Conservation (phyloP, 2,888 invertebrate species). For the Branchipolynoe longqiensis region DNA sequence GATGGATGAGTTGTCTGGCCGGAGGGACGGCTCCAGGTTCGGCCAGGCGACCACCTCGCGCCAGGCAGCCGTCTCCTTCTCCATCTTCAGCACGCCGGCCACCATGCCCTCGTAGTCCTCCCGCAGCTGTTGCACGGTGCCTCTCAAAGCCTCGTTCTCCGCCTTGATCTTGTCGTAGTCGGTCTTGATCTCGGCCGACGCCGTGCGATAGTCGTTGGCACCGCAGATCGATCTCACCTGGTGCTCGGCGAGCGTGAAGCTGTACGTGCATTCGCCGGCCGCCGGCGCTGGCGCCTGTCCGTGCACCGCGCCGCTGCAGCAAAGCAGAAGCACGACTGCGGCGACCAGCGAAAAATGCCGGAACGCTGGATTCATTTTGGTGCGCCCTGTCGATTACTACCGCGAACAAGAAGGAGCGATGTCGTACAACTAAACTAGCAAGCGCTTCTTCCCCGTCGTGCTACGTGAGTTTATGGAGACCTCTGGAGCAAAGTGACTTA, state of each 20-base stretch:
- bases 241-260: neutral
- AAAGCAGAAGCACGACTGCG: neutral
- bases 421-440: too few relatives aligned
- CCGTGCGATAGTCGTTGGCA: neutral
- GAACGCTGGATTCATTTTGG: neutral
- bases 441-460: too few relatives aligned
- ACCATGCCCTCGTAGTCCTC: constrained; percentile 62
- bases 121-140: constrained; percentile 7
- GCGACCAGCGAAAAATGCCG: too few relatives aligned
- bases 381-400: too few relatives aligned
- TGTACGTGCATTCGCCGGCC: constrained; percentile 8
- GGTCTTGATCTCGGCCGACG: constrained; percentile 28
- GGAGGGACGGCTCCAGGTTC: constrained; percentile 52
- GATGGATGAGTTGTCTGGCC: constrained; percentile 58
- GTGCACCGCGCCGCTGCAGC: too few relatives aligned
- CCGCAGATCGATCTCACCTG: constrained; percentile 28
- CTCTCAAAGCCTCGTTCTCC: constrained; percentile 49
- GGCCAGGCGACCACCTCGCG: constrained; percentile 63
- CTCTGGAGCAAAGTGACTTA: too few relatives aligned
- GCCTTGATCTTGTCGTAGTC: constrained; percentile 52
- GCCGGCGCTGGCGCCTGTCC: too few relatives aligned
- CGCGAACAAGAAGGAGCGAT: too few relatives aligned
- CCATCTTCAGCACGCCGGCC: constrained; percentile 59
- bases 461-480: too few relatives aligned
- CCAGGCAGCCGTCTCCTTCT: constrained; percentile 63